These are phyloP conservation scores for Drosophila subpulchrella DNA, from an alignment of 1,140 invertebrate species.

Conservation along the genomic window DNA sequence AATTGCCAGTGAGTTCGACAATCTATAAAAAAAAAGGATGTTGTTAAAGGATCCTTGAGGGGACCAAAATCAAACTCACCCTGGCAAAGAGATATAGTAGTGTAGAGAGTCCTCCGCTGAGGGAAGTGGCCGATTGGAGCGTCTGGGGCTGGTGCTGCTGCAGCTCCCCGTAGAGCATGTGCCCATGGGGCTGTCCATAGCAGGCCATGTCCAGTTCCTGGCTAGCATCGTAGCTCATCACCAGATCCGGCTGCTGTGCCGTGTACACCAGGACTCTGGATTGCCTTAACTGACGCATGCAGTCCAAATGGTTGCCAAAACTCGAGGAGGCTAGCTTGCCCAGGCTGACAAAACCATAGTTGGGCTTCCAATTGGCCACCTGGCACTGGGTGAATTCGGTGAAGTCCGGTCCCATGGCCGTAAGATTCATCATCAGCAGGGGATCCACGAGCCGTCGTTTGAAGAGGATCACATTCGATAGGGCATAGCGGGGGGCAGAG, in stretches of 20 bases:
- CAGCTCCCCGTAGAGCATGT: slow-evolving; percentile 77
- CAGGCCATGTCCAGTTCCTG: slow-evolving; percentile 70
- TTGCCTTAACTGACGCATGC: slow-evolving; percentile 66
- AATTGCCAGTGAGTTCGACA: slow-evolving; percentile 69
- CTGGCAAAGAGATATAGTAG: slow-evolving; percentile 78
- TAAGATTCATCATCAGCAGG: slow-evolving; percentile 65
- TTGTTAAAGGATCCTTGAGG: too few species aligned
- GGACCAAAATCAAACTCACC: slow-evolving; percentile 30
- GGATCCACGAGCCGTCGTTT: slow-evolving; percentile 54
- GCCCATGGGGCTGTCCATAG: slow-evolving; percentile 67
- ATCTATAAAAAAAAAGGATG: slow-evolving; percentile 21
- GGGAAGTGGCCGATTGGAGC: slow-evolving; percentile 67
- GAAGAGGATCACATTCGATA: slow-evolving; percentile 77
- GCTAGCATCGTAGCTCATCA: slow-evolving; percentile 71
- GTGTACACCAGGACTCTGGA: slow-evolving; percentile 64
- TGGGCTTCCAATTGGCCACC: slow-evolving; percentile 79
- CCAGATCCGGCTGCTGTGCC: slow-evolving; percentile 69
- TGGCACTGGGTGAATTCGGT: slow-evolving; percentile 79
- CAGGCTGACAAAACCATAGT: slow-evolving; percentile 71
- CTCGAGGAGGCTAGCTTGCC: slow-evolving; percentile 49
- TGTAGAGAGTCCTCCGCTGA: slow-evolving; percentile 75
- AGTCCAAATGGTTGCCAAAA: slow-evolving; percentile 66
- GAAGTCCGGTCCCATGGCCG: slow-evolving; percentile 80
- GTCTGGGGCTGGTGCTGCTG: slow-evolving; percentile 68
- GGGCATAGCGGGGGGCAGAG: slow-evolving; percentile 44